Evolutionary conservation across 2,797 vertebrate species (phyloP).

Genomic region (Ispidina picta): DNA sequence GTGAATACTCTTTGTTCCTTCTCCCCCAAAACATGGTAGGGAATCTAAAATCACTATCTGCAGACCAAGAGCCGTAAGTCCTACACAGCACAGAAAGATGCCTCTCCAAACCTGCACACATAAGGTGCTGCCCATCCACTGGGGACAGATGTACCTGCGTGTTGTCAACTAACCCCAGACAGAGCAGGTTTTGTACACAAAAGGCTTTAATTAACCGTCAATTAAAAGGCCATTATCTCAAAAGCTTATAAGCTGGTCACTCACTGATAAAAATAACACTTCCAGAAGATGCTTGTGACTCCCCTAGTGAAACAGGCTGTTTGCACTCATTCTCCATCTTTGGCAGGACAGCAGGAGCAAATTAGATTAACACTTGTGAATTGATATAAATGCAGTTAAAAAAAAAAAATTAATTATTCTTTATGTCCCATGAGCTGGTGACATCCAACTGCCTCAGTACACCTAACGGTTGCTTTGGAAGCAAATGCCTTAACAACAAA

Average conservation of each 20-base stretch:
- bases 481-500: neutral
- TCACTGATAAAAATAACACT: neutral
- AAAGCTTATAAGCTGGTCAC: neutral
- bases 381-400: neutral
- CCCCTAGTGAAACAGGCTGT: neutral
- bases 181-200: neutral
- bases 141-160: neutral
- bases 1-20: neutral
- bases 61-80: neutral
- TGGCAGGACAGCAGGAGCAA: neutral
- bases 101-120: fast-evolving
- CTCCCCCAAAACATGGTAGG: neutral
- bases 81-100: neutral
- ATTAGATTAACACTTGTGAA: neutral
- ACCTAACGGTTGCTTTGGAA: neutral
- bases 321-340: neutral
- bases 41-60: neutral
- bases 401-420: neutral
- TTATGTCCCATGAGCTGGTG: neutral
- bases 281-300: neutral
- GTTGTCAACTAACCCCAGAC: neutral
- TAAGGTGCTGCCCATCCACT: neutral
- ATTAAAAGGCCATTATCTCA: neutral
- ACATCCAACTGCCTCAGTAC: neutral
- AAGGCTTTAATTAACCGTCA: neutral